Percentiles rank a stretch among this genome's conserved stretches.
Conservation (phyloP, 2,888 invertebrate species). For the Oxycera nigricornis region DNA sequence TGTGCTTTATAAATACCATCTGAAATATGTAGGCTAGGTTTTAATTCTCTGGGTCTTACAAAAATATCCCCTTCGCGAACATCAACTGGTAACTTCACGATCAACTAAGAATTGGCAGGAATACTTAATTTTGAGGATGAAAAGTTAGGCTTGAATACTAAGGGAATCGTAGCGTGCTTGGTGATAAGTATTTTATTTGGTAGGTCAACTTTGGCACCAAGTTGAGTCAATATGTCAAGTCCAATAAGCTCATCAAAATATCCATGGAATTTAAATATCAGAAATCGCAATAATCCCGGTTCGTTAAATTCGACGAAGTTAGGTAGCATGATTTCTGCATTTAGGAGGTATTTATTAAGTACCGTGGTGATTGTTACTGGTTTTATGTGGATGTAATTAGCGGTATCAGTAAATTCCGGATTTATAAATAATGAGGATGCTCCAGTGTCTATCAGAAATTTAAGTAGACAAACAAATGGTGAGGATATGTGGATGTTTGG, state of each 20-base stretch:
- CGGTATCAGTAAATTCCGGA: conserved; percentile 1
- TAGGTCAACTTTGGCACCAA: conserved; percentile 36
- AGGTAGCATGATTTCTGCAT: conserved; percentile 30
- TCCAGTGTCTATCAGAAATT: conserved; percentile 35
- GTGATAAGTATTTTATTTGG: conserved; percentile 27
- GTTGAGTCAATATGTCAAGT: conserved; percentile 5
- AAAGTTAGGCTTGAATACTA: conserved; percentile 1
- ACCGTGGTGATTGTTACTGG: conserved; percentile 16
- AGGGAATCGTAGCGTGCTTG: conserved; percentile 7
- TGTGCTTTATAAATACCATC: neutral
- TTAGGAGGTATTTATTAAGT: conserved; percentile 8
- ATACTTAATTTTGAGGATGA: neutral
- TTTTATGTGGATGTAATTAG: too few relatives aligned
- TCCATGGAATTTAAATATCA: conserved; percentile 33
- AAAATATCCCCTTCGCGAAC: neutral
- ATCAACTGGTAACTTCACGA: conserved; percentile 15
- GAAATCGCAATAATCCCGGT: conserved; percentile 28
- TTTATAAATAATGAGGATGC: conserved; percentile 25
- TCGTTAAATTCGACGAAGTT: conserved; percentile 38
- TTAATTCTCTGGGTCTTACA: neutral
- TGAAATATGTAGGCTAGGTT: neutral
- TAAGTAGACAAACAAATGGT: neutral
- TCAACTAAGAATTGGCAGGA: neutral
- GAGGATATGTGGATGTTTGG: conserved; percentile 33
- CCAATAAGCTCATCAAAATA: conserved; percentile 39